These are phyloP conservation scores for Eilema depressum DNA, from an alignment of 2,888 invertebrate genomes.

Conservation along the genomic window DNA sequence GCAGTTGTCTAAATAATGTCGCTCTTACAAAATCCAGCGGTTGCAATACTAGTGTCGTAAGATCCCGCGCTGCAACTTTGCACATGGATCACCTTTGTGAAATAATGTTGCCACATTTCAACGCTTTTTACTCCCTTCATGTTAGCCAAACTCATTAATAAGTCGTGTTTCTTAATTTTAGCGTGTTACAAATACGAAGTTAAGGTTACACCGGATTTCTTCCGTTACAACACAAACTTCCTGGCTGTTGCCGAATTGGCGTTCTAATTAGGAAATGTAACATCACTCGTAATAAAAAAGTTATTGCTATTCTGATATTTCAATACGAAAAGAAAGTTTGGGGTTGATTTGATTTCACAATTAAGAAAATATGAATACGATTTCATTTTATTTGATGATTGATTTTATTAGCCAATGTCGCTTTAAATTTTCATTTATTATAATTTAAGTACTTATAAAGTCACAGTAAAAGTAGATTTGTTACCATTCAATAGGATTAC, in stretches of 20 bases:
- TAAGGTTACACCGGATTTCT: slow-evolving; percentile 73
- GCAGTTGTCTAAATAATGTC: slow-evolving; percentile 68
- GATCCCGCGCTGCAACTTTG: slow-evolving; percentile 71
- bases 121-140: slow-evolving; percentile 77
- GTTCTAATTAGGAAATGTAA: slow-evolving; percentile 42
- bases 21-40: slow-evolving; percentile 68
- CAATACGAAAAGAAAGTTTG: slow-evolving; percentile 20
- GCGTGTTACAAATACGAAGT: slow-evolving; percentile 65
- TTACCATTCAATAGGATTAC: slow-evolving; percentile 2
- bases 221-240: slow-evolving; percentile 71
- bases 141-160: slow-evolving; percentile 75
- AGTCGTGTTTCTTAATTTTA: slow-evolving; percentile 73
- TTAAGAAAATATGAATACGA: not conserved
- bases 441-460: too few relatives aligned
- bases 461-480: not conserved
- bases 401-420: too few relatives aligned
- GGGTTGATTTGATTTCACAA: slow-evolving; percentile 32
- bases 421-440: too few relatives aligned
- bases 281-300: slow-evolving; percentile 26
- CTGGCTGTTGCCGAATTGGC: slow-evolving; percentile 56
- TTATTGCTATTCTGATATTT: slow-evolving; percentile 11
- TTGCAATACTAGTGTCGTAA: slow-evolving; percentile 80
- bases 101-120: slow-evolving; percentile 74
- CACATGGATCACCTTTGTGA: slow-evolving; percentile 80
- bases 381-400: too few relatives aligned